Evolutionary conservation across 2,113 vertebrate genomes (phyloP), one percentile per base, ranked within the genome.

Genomic region (Acanthisitta chloris): DNA sequence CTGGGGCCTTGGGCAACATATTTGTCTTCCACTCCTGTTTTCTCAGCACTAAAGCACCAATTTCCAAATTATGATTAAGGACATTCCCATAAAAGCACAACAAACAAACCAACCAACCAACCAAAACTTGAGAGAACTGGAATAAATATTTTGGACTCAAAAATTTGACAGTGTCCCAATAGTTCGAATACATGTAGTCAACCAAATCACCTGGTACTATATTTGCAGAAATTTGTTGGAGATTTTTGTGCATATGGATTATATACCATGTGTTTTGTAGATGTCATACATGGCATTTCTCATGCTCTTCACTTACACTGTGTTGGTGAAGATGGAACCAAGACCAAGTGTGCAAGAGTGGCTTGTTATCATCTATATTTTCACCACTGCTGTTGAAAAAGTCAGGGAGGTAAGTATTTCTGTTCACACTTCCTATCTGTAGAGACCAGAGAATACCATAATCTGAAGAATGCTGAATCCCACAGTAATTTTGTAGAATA

Each of bases 281-380:
- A 99, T 99, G 97, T 98, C 98, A 1, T 99, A 99, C 88, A 90
- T 99, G 98, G 97, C 86, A 3, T 99, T 99, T 95, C 98, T 99
- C 49, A 98, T 99, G 98, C 97, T 99, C 43, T 99, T 99, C 94
- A 99, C 99, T 83, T 99, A 98, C 72, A 98, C 98, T 2, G 97
- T 99, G 62, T 96, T 99, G 97, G 99, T 99, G 91, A 98, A 98
- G 97, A 99, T 99, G 99, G 98, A 97, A 82, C 97, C 98, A 29
- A 92, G 81, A 36, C 99, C 99, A 29, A 99, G 98, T 49, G 72
- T 98, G 65, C 99, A 98, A 62, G 99, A 99, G 91, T 99, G 99
- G 99, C 90, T 99, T 46, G 98, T 99, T 55, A 99, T 98, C 52
- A 84, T 97, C 48, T 99, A 99, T 95, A 98, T 99, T 96, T 97